phyloP scores from a whole-genome alignment of 2,113 vertebrate species.

The Pomatostomus ruficeps region DNA sequence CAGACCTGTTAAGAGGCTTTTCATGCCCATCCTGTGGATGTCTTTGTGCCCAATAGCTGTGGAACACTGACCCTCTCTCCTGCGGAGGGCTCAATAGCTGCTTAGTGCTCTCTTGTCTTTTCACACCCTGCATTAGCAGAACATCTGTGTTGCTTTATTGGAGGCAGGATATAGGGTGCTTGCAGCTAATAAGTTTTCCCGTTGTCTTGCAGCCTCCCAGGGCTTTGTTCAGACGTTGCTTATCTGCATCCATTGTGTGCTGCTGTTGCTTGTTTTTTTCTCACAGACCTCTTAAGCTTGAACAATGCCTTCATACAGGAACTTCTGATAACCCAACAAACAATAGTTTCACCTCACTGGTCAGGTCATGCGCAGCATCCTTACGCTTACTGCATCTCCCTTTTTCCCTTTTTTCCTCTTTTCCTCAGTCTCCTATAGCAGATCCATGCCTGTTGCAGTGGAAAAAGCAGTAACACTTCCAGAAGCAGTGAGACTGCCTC shows the following conservation, averaged over 20 bases:
- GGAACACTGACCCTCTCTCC: not conserved
- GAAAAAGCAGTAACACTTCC: not conserved
- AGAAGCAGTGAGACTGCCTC: not conserved
- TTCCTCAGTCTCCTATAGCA: accelerated
- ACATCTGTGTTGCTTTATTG: conserved; percentile 21
- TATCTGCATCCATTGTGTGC: conserved; percentile 44
- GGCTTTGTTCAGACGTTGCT: conserved; percentile 35
- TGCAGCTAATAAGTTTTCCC: conserved; percentile 30
- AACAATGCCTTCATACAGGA: conserved; percentile 32
- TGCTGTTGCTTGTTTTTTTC: not conserved
- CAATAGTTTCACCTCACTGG: not conserved
- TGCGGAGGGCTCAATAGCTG: not conserved
- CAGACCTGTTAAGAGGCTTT: not conserved
- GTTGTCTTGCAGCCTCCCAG: not conserved
- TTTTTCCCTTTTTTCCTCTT: not conserved
- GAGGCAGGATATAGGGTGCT: conserved; percentile 33
- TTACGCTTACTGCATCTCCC: not conserved
- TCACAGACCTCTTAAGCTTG: not conserved
- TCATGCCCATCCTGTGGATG: not conserved
- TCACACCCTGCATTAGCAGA: not conserved
- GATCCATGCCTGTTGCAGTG: not conserved
- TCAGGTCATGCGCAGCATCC: not conserved
- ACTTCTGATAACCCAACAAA: not conserved
- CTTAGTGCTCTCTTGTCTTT: not conserved
- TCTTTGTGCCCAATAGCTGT: not conserved